Evolutionary conservation across 2,113 vertebrate species (phyloP).

Genomic region (Chloropsis hardwickii): DNA sequence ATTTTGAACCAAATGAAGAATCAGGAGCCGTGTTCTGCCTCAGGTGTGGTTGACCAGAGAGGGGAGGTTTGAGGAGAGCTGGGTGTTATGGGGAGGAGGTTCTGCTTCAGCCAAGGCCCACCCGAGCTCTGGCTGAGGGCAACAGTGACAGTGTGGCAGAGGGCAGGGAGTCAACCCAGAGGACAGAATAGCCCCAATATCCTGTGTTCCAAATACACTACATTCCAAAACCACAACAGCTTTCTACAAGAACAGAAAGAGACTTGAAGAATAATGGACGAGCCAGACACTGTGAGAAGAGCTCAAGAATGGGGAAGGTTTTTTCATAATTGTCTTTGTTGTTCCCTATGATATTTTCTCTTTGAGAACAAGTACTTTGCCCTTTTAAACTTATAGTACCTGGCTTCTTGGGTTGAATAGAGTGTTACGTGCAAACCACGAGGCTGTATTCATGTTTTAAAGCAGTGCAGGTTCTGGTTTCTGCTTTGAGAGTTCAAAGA

Average conservation of each 20-base stretch:
- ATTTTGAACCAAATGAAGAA: not conserved
- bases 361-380: not conserved
- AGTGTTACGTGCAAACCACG: not conserved
- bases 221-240: not conserved
- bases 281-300: not conserved
- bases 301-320: not conserved
- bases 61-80: not conserved
- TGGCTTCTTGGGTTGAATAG: conserved; percentile 10
- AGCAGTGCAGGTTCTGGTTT: not conserved
- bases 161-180: not conserved
- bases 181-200: not conserved
- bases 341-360: not conserved
- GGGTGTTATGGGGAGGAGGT: not conserved
- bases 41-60: not conserved
- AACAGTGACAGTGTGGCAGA: not conserved
- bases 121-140: not conserved
- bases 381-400: not conserved
- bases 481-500: conserved; percentile 50
- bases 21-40: not conserved
- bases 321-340: not conserved
- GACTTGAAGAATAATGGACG: not conserved
- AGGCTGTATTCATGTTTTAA: not conserved
- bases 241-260: not conserved
- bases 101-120: not conserved
- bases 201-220: not conserved